A percentile compares a stretch with the other conserved stretches of the same genome.
These are phyloP conservation scores for Drosophila insularis DNA, from an alignment of 1,140 invertebrate species.

Conservation along the genomic window DNA sequence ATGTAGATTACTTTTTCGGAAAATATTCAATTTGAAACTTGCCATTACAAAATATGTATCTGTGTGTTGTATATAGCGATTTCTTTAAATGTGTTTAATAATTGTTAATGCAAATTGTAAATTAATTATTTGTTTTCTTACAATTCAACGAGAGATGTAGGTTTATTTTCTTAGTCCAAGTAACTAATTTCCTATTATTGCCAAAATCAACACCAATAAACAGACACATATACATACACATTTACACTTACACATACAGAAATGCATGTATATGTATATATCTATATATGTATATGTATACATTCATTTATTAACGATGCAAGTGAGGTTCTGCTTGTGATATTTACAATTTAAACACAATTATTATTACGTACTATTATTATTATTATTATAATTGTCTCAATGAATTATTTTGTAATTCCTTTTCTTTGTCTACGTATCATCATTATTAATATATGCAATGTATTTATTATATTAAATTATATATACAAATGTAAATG, in stretches of 20 bases:
- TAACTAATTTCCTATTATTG: conserved; percentile 4
- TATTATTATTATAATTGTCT: conserved; percentile 49
- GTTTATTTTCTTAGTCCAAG: neutral
- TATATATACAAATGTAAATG: conserved; percentile 14
- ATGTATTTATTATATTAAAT: conserved; percentile 57
- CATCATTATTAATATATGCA: conserved; percentile 20
- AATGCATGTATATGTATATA: conserved; percentile 22
- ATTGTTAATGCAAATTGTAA: too few relatives aligned
- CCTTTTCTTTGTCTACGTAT: conserved; percentile 43
- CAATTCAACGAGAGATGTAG: too few relatives aligned
- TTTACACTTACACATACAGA: conserved; percentile 31
- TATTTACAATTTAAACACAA: conserved; percentile 78
- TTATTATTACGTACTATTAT: conserved; percentile 65
- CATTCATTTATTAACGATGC: conserved; percentile 75
- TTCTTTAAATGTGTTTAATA: too few relatives aligned
- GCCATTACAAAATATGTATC: neutral
- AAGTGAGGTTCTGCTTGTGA: conserved; percentile 79
- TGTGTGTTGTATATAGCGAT: neutral
- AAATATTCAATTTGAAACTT: neutral
- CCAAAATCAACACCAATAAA: conserved; percentile 5
- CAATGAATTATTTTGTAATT: conserved; percentile 31
- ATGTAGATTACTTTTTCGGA: too few relatives aligned
- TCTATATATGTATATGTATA: conserved; percentile 32
- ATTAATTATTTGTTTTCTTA: too few relatives aligned
- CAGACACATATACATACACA: conserved; percentile 15